Evolutionary conservation across 2,113 vertebrate species (phyloP), one percentile per base, ranked within the genome.

Genomic region (Syrmaticus mikado): DNA sequence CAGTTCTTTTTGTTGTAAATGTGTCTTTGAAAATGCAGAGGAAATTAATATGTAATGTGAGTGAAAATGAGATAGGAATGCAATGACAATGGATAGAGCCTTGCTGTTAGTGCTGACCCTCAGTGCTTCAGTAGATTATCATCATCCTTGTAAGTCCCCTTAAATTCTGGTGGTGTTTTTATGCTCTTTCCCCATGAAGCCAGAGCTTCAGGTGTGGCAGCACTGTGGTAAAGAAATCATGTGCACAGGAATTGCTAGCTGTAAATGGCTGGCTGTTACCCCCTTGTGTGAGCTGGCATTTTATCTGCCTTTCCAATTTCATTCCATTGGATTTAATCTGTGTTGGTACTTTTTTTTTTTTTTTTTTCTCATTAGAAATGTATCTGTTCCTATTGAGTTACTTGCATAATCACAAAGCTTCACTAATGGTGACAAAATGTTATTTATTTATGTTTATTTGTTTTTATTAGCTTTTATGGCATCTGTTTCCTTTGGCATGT

Each of bases 391-490:
- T 62, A 8, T 66, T 95, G 84, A 93, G 72, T 92, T 87, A 60
- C 82, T 94, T 57, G 46, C 71, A 87, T 93, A 90, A 86, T 96
- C 87, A 76, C 70, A 93, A 75, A 86, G 90, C 83, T 96, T 95
- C 88, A 32, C 73, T 94, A 97, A 94, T 90, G 78, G 91, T 96
- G 96, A 96, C 88, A 97, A 93, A 95, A 96, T 92, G 79, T 93
- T 96, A 94, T 93, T 95, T 96, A 94, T 96, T 97, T 97, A 94
- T 97, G 90, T 97, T 96, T 94, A 87, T 94, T 97, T 96, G 75
- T 8, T 92, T 96, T 93, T 94, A 92, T 93, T 95, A 80, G 82
- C 73, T 97, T 94, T 96, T 94, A 85, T 82, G 94, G 91, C 94
- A 94, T 97, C 97, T 96, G 96, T 90, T 97, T 94, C 78, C 55